phyloP scores from a whole-genome alignment of 2,888 invertebrate species.

The Ophion obscuratus region DNA sequence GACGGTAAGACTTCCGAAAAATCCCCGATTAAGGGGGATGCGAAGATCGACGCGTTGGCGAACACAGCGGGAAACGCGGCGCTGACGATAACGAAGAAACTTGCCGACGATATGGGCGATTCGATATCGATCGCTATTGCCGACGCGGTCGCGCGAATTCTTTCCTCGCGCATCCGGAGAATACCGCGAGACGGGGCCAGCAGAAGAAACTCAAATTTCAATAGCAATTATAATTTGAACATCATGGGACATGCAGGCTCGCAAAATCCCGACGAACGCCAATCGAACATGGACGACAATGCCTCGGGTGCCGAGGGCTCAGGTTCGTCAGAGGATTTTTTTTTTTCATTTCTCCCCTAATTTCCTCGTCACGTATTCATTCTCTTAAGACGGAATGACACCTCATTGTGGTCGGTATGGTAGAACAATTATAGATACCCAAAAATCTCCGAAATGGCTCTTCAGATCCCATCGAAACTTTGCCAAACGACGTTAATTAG shows the following conservation, averaged over 20 bases:
- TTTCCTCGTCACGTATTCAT: too few species aligned
- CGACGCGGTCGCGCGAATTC: slow-evolving; percentile 36
- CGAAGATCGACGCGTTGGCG: slow-evolving; percentile 35
- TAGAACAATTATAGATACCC: too few species aligned
- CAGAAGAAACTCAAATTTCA: slow-evolving; percentile 43
- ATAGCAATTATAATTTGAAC: slow-evolving; percentile 42
- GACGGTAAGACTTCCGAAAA: neutral
- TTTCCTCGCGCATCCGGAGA: neutral
- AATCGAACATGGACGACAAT: neutral
- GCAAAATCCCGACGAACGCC: neutral
- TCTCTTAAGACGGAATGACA: too few species aligned
- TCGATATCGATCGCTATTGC: slow-evolving; percentile 66
- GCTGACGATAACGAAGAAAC: slow-evolving; percentile 70
- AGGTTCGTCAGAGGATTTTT: neutral
- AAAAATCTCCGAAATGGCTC: too few species aligned
- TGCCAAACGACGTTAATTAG: too few species aligned
- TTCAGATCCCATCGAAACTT: too few species aligned
- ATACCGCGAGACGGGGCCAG: neutral
- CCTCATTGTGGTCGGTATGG: too few species aligned
- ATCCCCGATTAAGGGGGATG: slow-evolving; percentile 2
- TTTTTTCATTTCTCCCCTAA: too few species aligned
- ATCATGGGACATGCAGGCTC: neutral
- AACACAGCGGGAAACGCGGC: slow-evolving; percentile 70
- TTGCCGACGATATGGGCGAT: slow-evolving; percentile 72
- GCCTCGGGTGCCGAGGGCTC: neutral